Evolutionary conservation across 53 echinoderm and acorn worm genomes (phyloP).

Genomic region (Crossaster papposus): DNA sequence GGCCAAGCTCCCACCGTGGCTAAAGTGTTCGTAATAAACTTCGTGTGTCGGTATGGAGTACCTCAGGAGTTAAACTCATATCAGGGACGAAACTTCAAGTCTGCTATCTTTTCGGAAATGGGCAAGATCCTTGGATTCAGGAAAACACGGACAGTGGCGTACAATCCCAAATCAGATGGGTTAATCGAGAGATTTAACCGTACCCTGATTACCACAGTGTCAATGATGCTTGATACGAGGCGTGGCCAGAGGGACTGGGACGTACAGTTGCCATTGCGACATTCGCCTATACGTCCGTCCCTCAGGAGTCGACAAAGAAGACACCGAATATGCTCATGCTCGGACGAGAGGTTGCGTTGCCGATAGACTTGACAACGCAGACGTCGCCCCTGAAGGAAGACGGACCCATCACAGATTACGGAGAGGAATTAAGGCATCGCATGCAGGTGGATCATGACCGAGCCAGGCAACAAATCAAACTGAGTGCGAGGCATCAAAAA

Average conservation of each 20-base stretch:
- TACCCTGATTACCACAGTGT: conserved; percentile 6
- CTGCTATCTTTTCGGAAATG: conserved; percentile 2
- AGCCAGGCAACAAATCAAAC: background rate
- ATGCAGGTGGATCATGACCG: conserved; percentile 25
- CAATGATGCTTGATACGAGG: conserved; percentile 24
- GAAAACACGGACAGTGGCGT: conserved; percentile 24
- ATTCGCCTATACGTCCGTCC: conserved; percentile 14
- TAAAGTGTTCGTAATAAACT: conserved; percentile 14
- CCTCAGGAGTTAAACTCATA: background rate
- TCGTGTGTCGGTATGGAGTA: conserved; percentile 26
- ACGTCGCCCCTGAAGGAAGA: background rate
- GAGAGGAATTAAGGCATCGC: conserved; percentile 25
- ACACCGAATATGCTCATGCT: conserved; percentile 51
- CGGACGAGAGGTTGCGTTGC: conserved; percentile 25
- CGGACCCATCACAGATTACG: background rate
- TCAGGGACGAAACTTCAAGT: conserved; percentile 24
- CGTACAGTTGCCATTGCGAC: conserved; percentile 25
- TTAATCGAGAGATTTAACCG: conserved; percentile 8
- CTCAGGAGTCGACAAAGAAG: conserved; percentile 19
- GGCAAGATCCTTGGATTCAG: conserved; percentile 19
- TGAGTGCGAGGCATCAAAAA: conserved; percentile 33
- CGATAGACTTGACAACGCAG: conserved; percentile 26
- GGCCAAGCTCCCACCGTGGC: conserved; percentile 7
- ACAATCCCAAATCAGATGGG: conserved; percentile 26
- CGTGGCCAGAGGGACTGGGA: conserved; percentile 32